Evolutionary conservation across 1,140 invertebrate species (phyloP), one percentile per base, ranked within the genome.

Genomic region (Plectrocnemia conspersa): DNA sequence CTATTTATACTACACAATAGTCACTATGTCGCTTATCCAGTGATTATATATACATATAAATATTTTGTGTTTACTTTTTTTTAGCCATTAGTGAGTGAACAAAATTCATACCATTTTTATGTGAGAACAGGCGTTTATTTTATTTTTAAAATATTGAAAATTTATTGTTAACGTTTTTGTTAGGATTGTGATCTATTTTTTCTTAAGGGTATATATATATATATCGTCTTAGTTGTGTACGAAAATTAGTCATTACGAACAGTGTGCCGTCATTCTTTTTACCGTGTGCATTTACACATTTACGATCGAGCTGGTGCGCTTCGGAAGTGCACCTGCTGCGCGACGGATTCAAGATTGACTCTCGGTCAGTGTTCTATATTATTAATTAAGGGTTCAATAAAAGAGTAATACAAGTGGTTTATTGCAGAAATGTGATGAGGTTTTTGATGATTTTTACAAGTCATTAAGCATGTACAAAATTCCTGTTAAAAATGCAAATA

Each of bases 371-470:
- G 16, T 16, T 21, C 45, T 19, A 6, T 27, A 21, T 32, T 59
- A 54, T 54, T 54, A 54, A 49, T 29, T 59, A 59, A 54, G 57
- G 45, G 54, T 54, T 50, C 57, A 59, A 59, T 54, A 54, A 59
- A 54, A 54, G 11, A 38, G 11, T 38, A 13, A 38, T 59, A 61
- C 54, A 57, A 57, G 47, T 33, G 32, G 41, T 38, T 48, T 58
- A 58, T 58, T 58, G 54, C 56, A 54, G 55, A 35, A 23, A 55
- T 58, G 47, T 58, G 54, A 61, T 61, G 55, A 35, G 49, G 52
- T 62, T 62, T 62, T 62, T 62, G 56, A 62, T 55, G 53, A 58
- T 62, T 62, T 60, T 58, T 61, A 61, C 59, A 61, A 61, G 59
- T 61, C 59, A 61, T 61, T 61, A 46, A 40, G 52, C 47, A 46